These are phyloP conservation scores for Pristionchus mayeri DNA, from an alignment of 2,888 invertebrate species.

Conservation along the genomic window DNA sequence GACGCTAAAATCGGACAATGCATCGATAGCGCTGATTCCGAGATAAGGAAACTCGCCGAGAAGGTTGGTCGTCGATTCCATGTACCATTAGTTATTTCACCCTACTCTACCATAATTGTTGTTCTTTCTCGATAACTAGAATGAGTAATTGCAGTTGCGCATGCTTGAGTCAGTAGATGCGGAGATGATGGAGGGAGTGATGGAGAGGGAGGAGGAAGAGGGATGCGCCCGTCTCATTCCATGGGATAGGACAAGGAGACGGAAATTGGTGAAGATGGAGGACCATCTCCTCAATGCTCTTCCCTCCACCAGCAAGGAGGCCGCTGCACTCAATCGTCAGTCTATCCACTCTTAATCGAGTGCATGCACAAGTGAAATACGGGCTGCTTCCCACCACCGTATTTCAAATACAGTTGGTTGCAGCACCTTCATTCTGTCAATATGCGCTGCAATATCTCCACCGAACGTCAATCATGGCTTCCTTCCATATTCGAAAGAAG, in stretches of 20 bases:
- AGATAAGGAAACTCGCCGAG: background rate
- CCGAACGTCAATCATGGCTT: background rate
- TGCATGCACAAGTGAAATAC: too few species aligned
- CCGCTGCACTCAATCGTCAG: background rate
- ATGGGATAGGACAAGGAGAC: conserved; percentile 2
- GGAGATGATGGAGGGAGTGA: background rate
- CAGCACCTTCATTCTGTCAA: background rate
- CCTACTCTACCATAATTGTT: background rate
- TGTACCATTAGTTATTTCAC: too few species aligned
- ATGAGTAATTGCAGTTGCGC: background rate
- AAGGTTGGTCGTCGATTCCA: too few species aligned
- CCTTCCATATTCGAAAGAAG: background rate
- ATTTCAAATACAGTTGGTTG: background rate
- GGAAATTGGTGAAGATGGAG: background rate
- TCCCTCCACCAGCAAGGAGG: conserved; percentile 2
- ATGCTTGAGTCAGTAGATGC: background rate
- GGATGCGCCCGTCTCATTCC: conserved; percentile 39
- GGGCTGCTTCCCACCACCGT: too few species aligned
- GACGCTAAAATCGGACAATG: background rate
- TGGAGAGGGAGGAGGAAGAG: background rate
- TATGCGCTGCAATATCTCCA: background rate
- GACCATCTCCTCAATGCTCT: background rate
- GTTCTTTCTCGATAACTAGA: background rate
- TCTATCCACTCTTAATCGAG: background rate
- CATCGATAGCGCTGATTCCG: background rate